phyloP scores from a whole-genome alignment of 2,797 vertebrate genomes.

The Sciaenops ocellatus region DNA sequence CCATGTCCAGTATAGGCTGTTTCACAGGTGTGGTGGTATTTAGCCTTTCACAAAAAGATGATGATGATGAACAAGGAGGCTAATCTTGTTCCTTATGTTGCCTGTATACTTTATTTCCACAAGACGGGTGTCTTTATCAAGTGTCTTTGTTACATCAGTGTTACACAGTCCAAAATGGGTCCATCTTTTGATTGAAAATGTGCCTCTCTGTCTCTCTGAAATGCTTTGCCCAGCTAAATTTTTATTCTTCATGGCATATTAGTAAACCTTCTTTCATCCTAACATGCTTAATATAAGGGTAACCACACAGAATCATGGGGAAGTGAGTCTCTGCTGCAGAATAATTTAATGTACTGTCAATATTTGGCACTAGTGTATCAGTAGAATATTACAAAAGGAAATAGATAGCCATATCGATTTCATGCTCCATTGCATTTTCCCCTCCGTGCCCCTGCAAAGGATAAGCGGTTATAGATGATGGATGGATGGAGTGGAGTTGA shows the following conservation, averaged over 20 bases:
- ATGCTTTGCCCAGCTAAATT: background rate
- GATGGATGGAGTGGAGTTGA: background rate
- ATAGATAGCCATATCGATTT: constrained; percentile 11
- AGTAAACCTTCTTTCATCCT: constrained; percentile 1
- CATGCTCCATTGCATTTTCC: constrained; percentile 3
- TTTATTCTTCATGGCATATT: background rate
- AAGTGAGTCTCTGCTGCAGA: background rate
- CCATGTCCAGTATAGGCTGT: background rate
- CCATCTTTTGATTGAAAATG: constrained; percentile 5
- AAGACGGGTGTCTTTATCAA: background rate
- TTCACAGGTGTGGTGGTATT: background rate
- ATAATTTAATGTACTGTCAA: constrained; percentile 17
- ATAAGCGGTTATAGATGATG: background rate
- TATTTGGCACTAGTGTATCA: background rate
- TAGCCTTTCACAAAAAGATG: background rate
- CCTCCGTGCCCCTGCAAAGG: too few species aligned
- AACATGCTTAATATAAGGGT: background rate
- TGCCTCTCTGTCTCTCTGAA: background rate
- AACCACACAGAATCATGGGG: background rate
- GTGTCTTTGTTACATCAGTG: constrained; percentile 7
- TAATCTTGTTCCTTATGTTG: constrained; percentile 6
- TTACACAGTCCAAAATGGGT: background rate
- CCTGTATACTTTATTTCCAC: background rate
- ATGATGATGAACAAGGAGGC: background rate
- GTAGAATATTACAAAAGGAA: constrained; percentile 8